phyloP scores from a whole-genome alignment of 2,797 vertebrate species.

The Knipowitschia caucasica region DNA sequence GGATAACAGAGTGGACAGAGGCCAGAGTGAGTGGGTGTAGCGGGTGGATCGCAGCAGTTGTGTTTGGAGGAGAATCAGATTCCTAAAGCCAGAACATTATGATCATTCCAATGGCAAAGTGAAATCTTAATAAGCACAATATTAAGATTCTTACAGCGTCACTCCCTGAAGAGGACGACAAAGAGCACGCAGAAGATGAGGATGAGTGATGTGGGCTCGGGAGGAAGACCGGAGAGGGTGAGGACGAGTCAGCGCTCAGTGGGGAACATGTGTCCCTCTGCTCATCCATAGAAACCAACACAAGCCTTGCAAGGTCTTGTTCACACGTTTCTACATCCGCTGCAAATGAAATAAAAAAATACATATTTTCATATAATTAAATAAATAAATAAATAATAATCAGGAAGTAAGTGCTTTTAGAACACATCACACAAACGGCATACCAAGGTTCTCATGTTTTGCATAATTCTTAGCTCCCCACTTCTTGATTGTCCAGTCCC shows the following conservation, averaged over 20 bases:
- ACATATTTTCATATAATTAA: background rate
- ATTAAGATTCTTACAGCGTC: constrained; percentile 80
- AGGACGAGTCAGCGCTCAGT: constrained; percentile 79
- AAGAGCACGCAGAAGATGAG: constrained; percentile 79
- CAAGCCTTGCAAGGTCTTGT: constrained; percentile 58
- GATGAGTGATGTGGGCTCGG: constrained; percentile 78
- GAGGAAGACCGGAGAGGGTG: constrained; percentile 86
- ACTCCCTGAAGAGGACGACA: constrained; percentile 85
- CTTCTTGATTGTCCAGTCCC: constrained; percentile 91
- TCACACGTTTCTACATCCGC: constrained; percentile 59
- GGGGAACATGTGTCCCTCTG: constrained; percentile 80
- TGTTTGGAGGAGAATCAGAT: constrained; percentile 60
- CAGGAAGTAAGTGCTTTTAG: too few species aligned
- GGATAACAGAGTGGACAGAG: constrained; percentile 57
- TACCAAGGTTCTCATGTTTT: constrained; percentile 74
- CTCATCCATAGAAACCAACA: constrained; percentile 70
- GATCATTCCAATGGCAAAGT: background rate
- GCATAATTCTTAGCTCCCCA: constrained; percentile 83
- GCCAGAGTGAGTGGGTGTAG: constrained; percentile 49
- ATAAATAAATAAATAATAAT: background rate
- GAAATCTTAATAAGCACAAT: background rate
- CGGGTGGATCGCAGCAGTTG: constrained; percentile 36
- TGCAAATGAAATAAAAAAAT: constrained; percentile 11
- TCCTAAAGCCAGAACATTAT: constrained; percentile 40
- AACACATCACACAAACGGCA: background rate